Evolutionary conservation across 35 echinoderm and acorn worm species (phyloP), one percentile per base, ranked within the genome.

Genomic region (Eucidaris tribuloides): DNA sequence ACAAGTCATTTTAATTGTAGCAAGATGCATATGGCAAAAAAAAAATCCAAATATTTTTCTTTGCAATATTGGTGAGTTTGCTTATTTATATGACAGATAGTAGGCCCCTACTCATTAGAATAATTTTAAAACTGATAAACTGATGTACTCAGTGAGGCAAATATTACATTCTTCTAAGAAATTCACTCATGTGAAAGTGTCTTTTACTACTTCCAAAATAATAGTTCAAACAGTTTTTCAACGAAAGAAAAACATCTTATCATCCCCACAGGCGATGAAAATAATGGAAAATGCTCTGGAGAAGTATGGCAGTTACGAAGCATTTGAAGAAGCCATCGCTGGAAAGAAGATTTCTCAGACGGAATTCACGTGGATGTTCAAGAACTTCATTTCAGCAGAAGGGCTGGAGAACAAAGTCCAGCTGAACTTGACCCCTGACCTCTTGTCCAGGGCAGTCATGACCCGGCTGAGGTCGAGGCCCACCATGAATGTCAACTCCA

Each of bases 391-490:
- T 27, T 62, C 74, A 19, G 54, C 43, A 35, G 91, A 93, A 84
- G 85, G 80, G 6, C 81, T 93, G 41, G 70, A 84, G 29, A 93
- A 93, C 74, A 77, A 93, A 36, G 91, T 93, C 17, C 28, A 74
- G 9, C 46, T 93, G 41, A 93, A 93, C 43, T 81, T 93, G 66
- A 88, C 82, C 15, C 82, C 72, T 25, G 80, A 83, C 29, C 80
- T 93, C 14, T 42, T 93, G 28, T 88, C 91, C 44, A 63, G 91
- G 33, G 91, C 91, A 19, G 34, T 93, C 15, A 93, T 93, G 91
- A 93, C 85, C 1, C 33, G 91, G 40, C 88, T 59, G 38, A 83
- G 77, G 36, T 87, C 86, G 30, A 58, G 76, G 48, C 81, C 91
- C 18, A 76, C 70, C 18, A 86, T 93, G 56, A 93, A 89, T 72